Base-by-base conservation (phyloP, 2,888 invertebrate species). In the Philaethria dido region DNA sequence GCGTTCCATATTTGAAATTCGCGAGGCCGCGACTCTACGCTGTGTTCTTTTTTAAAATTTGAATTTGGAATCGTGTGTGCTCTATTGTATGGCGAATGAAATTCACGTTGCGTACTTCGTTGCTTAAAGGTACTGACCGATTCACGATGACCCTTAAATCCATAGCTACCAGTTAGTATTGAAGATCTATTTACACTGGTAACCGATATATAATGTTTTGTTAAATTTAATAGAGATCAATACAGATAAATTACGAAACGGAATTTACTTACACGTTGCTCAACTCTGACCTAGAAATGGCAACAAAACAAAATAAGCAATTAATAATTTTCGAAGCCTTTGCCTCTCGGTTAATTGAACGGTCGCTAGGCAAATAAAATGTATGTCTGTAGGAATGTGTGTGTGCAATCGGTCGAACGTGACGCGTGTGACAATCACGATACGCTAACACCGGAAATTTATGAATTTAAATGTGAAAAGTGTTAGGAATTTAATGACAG, bases 391-490 rank as follows among this genome's bases (percentile, higher is more conserved):
- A 77, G 74, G 78, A 75, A 75, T 78, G 74, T 74, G 74, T 85
- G 85, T 85, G 84, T 84, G 88, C 89, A 85, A 87, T 87, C 86
- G 87, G 83, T 84, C 85, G 85, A 80, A 87, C 91, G 92, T 92
- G 91, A 84, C 74, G 71, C 68, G 87, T 74, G 74, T 89, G 76
- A 79, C 83, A 89, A 89, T 84, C 78, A 73, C 77, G 81, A 80
- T 79, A 80, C 80, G 82, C 84, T 84, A 83, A 83, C 88, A 91
- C 92, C 92, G 92, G 92, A 92, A 90, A 92, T 91, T 90, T 92
- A 92, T 91, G 89, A 91, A 92, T 92, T 90, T 89, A 87, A 91
- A 92, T 92, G 87, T 86, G 91, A 91, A 78, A 91, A 91, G 90
- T 91, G 92, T 88, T 86, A 89, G 86, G 91, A 91, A 91, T 92